Base-by-base conservation (phyloP, 2,888 invertebrate genomes). In the Heliconius charithonia region DNA sequence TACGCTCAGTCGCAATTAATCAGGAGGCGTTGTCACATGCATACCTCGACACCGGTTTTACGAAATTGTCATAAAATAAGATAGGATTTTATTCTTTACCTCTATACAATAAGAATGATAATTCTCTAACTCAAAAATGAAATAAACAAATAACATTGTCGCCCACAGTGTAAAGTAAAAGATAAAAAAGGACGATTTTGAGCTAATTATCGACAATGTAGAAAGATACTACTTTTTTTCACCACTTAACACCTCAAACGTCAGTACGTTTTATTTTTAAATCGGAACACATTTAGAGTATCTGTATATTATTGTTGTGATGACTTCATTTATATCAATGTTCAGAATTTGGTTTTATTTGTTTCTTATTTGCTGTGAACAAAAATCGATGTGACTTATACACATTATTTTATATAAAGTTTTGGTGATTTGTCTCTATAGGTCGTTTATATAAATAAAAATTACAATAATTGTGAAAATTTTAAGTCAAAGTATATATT, bases 1-100 rank as follows among this genome's bases (percentile, higher is more conserved):
- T 90, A 89, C 90, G 91, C 91, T 89, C 88, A 87, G 89, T 87
- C 88, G 93, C 92, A 93, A 94, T 94, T 93, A 93, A 93, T 94
- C 93, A 94, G 93, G 88, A 84, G 88, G 88, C 90, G 92, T 91
- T 93, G 93, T 93, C 93, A 93, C 91, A 90, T 85, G 85, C 84
- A 85, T 81, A 84, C 85, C 82, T 80, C 83, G 83, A 82, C 84
- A 83, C 83, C 79, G 81, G 84, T 84, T 84, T 83, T 83, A 84
- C 85, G 82, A 82, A 82, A 78, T 78, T 82, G 81, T 83, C 82
- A 83, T 82, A 83, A 82, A 80, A 77, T 69, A 62, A 73, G 81
- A 82, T 71, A 80, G 83, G 82, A 85, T 84, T 83, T 80, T 84
- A 81, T 79, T 77, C 83, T 83, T 78, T 84, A 83, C 82, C 75